Evolutionary conservation across 2,113 vertebrate species (phyloP), one percentile per base, ranked within the genome.

Genomic region (Channa maculata): DNA sequence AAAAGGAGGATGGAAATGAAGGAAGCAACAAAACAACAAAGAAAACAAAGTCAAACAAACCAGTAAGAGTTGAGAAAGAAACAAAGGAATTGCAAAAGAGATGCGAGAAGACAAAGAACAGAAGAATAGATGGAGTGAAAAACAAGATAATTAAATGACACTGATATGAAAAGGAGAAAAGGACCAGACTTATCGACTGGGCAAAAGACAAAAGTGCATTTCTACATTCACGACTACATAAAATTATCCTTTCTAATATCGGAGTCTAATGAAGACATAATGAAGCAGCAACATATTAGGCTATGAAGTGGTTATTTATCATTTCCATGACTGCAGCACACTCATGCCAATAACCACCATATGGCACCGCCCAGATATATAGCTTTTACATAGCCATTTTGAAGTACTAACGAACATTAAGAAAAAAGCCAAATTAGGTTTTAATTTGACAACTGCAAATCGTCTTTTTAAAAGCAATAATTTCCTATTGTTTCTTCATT

Each of bases 241-340:
- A 69, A 77, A 79, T 73, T 62, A 81, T 77, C 66, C 49, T 48
- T 43, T 78, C 45, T 84, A 73, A 83, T 73, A 82, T 58, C 46
- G 14, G 62, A 79, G 24, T 52, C 43, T 76, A 85, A 85, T 82
- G 57, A 70, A 81, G 68, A 71, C 44, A 61, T 76, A 82, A 84
- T 83, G 54, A 72, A 65, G 63, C 50, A 24, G 57, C 62, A 79
- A 80, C 65, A 53, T 65, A 75, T 15, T 61, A 64, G 51, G 62
- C 65, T 37, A 34, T 79, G 38, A 80, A 69, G 63, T 68, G 62
- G 44, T 63, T 45, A 69, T 88, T 63, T 46, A 75, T 89, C 70
- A 85, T 68, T 44, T 46, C 15, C 15, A 60, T 14, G 41, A 55
- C 76, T 68, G 58, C 65, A 64, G 55, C 65, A 54, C 66, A 66